A percentile compares a stretch with the other conserved stretches of the same genome.
Conservation (phyloP, 2,888 invertebrate species). For the Cheilosia pagana region DNA sequence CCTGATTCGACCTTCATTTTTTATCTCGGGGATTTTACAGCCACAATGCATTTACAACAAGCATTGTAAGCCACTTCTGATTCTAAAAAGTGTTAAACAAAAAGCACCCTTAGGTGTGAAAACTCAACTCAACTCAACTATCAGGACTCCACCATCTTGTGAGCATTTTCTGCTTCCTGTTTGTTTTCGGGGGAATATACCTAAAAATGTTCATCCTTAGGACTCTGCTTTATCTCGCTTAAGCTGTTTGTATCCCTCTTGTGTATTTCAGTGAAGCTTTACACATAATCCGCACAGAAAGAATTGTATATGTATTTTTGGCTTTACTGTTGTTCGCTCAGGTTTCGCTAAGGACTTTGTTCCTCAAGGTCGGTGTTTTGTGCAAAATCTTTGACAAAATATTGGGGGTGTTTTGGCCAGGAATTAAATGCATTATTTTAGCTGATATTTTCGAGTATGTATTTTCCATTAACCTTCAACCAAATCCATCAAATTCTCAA, state of each 20-base stretch:
- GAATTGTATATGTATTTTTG: conserved; percentile 36
- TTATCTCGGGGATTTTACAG: not conserved
- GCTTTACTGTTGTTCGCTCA: conserved; percentile 6
- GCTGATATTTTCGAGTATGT: not conserved
- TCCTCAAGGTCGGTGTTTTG: conserved; percentile 12
- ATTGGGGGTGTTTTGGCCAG: not conserved
- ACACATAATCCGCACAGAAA: conserved; percentile 54
- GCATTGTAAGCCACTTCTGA: conserved; percentile 25
- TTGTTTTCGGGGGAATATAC: conserved; percentile 27
- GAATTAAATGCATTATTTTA: not conserved
- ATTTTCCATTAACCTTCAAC: conserved; percentile 17
- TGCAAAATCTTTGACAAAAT: conserved; percentile 17
- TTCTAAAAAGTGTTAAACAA: conserved; percentile 7
- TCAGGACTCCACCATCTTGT: conserved; percentile 9
- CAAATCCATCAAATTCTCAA: conserved; percentile 1
- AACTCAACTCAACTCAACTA: conserved; percentile 26
- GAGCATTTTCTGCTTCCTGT: conserved; percentile 5
- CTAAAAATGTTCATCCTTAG: conserved; percentile 46
- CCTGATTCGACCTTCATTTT: not conserved
- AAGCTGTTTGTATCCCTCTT: conserved; percentile 58
- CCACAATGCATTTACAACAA: not conserved
- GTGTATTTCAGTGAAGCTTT: conserved; percentile 64
- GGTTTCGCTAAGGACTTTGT: conserved; percentile 4
- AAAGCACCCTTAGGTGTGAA: conserved; percentile 35
- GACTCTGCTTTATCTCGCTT: conserved; percentile 57